Evolutionary conservation across 2,797 vertebrate species (phyloP).

Genomic region (Gallinago solitaria): DNA sequence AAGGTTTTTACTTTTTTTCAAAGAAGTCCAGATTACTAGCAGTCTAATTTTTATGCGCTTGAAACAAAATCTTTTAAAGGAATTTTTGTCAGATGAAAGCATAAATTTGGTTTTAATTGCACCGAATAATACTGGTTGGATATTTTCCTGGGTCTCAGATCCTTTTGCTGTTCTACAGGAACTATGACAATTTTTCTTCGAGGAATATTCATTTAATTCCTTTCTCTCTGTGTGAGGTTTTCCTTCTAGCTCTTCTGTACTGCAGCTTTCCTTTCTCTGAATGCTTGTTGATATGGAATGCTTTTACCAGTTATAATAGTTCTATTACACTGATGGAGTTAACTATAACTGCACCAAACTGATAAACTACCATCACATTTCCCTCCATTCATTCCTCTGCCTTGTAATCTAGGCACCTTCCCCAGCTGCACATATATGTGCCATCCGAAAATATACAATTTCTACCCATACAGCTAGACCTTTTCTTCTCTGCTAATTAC

Average conservation of each 20-base stretch:
- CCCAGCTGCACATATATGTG: not conserved
- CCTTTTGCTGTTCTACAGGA: not conserved
- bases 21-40: not conserved
- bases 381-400: not conserved
- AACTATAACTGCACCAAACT: not conserved
- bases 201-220: not conserved
- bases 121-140: not conserved
- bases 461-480: not conserved
- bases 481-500: not conserved
- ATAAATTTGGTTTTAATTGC: not conserved
- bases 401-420: not conserved
- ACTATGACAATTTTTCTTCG: not conserved
- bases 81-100: not conserved
- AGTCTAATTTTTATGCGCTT: not conserved
- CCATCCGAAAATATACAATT: not conserved
- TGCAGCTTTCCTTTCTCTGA: not conserved
- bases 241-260: not conserved
- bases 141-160: not conserved
- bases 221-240: not conserved
- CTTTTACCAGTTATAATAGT: not conserved
- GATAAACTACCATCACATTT: not conserved
- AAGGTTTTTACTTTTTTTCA: not conserved
- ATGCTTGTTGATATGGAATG: not conserved
- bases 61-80: not conserved
- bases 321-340: not conserved